Conservation (phyloP, 2,113 vertebrate genomes). For the Tupaia tana region DNA sequence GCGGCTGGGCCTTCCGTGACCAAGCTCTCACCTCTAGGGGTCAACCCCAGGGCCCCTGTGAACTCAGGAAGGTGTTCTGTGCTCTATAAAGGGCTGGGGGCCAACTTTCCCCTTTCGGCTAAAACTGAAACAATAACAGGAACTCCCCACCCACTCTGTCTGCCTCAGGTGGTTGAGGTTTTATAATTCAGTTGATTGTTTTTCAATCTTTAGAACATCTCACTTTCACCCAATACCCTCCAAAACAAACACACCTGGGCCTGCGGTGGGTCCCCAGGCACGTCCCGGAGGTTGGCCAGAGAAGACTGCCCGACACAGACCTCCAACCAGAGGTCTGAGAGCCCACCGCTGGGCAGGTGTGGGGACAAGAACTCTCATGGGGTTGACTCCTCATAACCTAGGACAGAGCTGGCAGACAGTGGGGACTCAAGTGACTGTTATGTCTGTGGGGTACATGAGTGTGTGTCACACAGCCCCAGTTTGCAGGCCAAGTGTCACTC, state of each 20-base stretch:
- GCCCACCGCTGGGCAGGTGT: not conserved
- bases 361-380: not conserved
- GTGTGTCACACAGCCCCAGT: not conserved
- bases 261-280: not conserved
- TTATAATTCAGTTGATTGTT: slow-evolving; percentile 58
- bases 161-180: slow-evolving; percentile 67
- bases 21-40: slow-evolving; percentile 29
- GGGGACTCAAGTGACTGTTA: not conserved
- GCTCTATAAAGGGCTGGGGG: slow-evolving; percentile 20
- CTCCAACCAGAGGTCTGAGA: not conserved
- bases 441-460: not conserved
- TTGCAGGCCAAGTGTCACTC: not conserved
- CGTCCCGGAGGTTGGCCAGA: not conserved
- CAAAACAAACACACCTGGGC: slow-evolving; percentile 72
- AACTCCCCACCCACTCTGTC: slow-evolving; percentile 61
- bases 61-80: slow-evolving; percentile 38
- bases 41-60: not conserved
- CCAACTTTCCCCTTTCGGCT: slow-evolving; percentile 28
- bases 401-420: not conserved
- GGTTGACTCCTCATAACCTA: not conserved
- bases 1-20: not conserved
- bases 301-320: not conserved
- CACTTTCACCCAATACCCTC: slow-evolving; percentile 19
- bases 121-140: slow-evolving; percentile 71
- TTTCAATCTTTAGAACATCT: slow-evolving; percentile 65